Conservation (phyloP, 2,888 invertebrate genomes). For the Onchidella celtica region DNA sequence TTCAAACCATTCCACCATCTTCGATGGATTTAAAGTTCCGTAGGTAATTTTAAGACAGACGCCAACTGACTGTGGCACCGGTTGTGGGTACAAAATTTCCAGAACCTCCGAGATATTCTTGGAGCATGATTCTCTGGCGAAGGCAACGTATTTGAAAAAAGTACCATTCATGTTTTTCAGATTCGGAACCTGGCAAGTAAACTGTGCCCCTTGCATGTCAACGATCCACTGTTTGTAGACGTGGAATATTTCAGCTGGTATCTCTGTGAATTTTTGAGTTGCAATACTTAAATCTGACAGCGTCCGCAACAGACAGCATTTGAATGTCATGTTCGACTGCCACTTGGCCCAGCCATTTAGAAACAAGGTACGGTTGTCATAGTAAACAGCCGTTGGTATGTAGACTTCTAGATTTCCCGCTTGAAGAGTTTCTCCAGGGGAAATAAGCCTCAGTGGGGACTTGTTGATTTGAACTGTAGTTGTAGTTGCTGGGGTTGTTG, state of each 20-base stretch:
- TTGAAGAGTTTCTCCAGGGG: not conserved
- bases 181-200: not conserved
- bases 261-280: not conserved
- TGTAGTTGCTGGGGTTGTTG: too few relatives aligned
- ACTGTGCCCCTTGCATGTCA: conserved; percentile 9
- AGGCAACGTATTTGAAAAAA: not conserved
- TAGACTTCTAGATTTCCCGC: not conserved
- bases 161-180: too few relatives aligned
- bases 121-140: not conserved
- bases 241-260: not conserved
- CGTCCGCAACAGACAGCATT: conserved; percentile 2
- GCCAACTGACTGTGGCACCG: conserved; percentile 1
- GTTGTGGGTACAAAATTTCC: not conserved
- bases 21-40: not conserved
- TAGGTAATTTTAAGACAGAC: conserved; percentile 10
- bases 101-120: not conserved
- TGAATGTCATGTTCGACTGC: not conserved
- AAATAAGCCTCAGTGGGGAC: not conserved
- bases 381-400: conserved; percentile 2
- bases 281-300: not conserved
- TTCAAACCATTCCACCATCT: conserved; percentile 24
- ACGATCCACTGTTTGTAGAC: conserved; percentile 13
- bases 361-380: conserved; percentile 11
- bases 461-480: too few relatives aligned
- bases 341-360: conserved; percentile 7